phyloP scores from a whole-genome alignment of 1,140 invertebrate species.

The Vanessa tameamea region DNA sequence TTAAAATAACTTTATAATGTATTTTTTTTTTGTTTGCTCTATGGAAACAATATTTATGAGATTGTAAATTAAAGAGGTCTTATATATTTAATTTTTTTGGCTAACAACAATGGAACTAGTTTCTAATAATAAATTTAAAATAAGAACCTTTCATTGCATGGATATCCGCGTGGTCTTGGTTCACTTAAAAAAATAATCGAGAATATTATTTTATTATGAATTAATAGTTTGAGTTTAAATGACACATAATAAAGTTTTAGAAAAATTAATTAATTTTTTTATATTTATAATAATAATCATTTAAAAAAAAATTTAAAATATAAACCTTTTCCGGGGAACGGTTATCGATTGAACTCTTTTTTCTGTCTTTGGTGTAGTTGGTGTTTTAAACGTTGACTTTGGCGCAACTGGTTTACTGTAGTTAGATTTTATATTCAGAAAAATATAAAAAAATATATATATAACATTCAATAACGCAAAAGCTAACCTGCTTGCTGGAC shows the following conservation, averaged over 20 bases:
- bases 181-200: not conserved
- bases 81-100: not conserved
- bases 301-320: conserved; percentile 27
- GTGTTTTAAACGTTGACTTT: conserved; percentile 39
- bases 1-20: no score
- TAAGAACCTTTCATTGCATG: conserved; percentile 41
- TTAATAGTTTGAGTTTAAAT: no score
- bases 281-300: not conserved
- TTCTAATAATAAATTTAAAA: not conserved
- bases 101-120: not conserved
- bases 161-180: conserved; percentile 40
- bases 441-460: conserved; percentile 40
- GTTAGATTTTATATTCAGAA: conserved; percentile 24
- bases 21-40: no score
- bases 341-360: conserved; percentile 47
- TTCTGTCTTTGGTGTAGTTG: conserved; percentile 34
- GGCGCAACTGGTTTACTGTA: conserved; percentile 29
- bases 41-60: no score
- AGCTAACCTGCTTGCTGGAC: conserved; percentile 50
- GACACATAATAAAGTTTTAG: no score
- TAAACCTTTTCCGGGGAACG: conserved; percentile 55
- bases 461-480: conserved; percentile 9
- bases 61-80: not conserved
- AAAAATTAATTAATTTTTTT: not conserved
- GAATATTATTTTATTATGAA: not conserved